Evolutionary conservation across 2,888 invertebrate genomes (phyloP), one percentile per base, ranked within the genome.

Genomic region (Rhagonycha lutea): DNA sequence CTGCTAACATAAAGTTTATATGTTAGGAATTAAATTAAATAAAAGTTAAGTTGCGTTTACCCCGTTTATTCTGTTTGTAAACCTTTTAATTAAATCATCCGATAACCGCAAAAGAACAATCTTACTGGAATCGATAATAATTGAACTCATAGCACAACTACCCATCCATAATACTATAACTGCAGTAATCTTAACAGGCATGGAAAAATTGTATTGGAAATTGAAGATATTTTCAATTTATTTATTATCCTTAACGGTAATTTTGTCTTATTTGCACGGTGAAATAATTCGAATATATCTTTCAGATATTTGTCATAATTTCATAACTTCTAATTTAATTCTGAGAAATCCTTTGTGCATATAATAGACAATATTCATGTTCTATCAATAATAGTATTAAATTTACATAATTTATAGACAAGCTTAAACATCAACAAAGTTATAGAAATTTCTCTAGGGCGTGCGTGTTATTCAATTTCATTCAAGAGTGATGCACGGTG

Each of bases 381-480:
- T 47, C 65, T 72, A 68, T 65, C 72, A 26, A 62, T 67, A 75
- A 65, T 68, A 72, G 47, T 47, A 63, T 68, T 61, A 67, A 71
- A 75, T 71, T 75, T 75, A 62, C 69, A 75, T 75, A 62, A 69
- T 75, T 75, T 75, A 65, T 69, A 69, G 69, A 62, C 69, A 68
- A 71, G 32, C 68, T 70, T 62, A 32, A 63, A 72, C 68, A 72
- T 65, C 65, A 65, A 63, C 61, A 68, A 69, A 73, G 70, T 70
- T 74, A 61, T 73, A 62, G 78, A 73, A 70, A 79, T 77, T 76
- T 76, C 79, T 78, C 78, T 73, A 74, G 70, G 78, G 79, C 79
- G 73, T 79, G 79, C 80, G 77, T 78, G 61, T 75, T 72, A 71
- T 26, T 24, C 63, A 65, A 74, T 74, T 72, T 47, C n/a, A 47